phyloP scores from a whole-genome alignment of 1,140 invertebrate species.

The Drosophila erecta region DNA sequence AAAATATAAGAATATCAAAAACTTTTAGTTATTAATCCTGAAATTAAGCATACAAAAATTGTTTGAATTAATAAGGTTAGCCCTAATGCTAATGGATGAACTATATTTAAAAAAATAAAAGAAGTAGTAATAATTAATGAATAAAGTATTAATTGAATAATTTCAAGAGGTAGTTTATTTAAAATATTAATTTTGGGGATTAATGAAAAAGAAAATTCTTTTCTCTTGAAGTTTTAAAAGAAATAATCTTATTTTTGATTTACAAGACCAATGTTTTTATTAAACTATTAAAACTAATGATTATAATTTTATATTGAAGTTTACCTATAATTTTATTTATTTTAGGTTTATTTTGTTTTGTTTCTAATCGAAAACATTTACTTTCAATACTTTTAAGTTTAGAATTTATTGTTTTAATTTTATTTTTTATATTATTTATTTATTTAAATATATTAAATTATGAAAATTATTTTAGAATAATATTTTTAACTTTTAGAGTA shows the following conservation, averaged over 20 bases:
- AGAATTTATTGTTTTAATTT: constrained; percentile 8
- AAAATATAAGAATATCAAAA: constrained; percentile 58
- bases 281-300: constrained; percentile 87
- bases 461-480: constrained; percentile 76
- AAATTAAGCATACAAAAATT: constrained; percentile 68
- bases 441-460: constrained; percentile 10
- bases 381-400: constrained; percentile 8
- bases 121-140: constrained; percentile 71
- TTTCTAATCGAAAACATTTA: constrained; percentile 34
- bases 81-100: constrained; percentile 85
- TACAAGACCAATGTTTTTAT: constrained; percentile 87
- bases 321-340: constrained; percentile 79
- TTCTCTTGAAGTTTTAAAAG: constrained; percentile 86
- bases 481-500: constrained; percentile 87
- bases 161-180: constrained; percentile 86
- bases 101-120: constrained; percentile 84
- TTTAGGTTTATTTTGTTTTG: constrained; percentile 82
- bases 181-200: constrained; percentile 88
- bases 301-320: constrained; percentile 79
- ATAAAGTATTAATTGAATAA: constrained; percentile 81
- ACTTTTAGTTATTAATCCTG: constrained; percentile 46
- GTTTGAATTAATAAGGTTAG: constrained; percentile 85
- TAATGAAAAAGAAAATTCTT: constrained; percentile 85
- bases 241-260: constrained; percentile 85
- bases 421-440: constrained; percentile 10